Percentiles rank a stretch among this genome's conserved stretches.
Evolutionary conservation across 2,888 invertebrate species (phyloP).

Genomic region (Cerastis rubricosa): DNA sequence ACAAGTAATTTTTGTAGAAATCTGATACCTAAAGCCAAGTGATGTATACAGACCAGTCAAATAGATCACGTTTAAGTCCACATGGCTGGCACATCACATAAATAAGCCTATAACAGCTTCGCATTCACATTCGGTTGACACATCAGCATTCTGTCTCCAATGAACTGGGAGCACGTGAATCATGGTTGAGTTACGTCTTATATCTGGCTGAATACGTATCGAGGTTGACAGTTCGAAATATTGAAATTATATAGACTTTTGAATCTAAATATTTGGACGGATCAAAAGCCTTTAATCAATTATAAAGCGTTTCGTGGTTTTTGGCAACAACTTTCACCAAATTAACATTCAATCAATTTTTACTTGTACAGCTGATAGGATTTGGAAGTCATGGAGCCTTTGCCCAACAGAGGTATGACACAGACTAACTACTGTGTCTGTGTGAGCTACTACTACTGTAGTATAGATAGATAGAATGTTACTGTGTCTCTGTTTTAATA

Average conservation of each 20-base stretch:
- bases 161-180: constrained; percentile 55
- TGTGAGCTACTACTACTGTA: too few relatives aligned
- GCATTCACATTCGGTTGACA: constrained; percentile 48
- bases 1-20: neutral
- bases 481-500: neutral
- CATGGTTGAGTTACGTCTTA: constrained; percentile 57
- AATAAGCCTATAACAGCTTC: constrained; percentile 59
- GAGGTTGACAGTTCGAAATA: neutral
- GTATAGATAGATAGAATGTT: neutral
- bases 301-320: neutral
- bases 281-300: neutral
- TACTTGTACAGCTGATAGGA: neutral
- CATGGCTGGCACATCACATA: constrained; percentile 50
- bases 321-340: neutral
- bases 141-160: constrained; percentile 63
- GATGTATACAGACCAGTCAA: neutral
- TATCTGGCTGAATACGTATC: constrained; percentile 33
- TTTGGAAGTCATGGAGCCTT: too few relatives aligned
- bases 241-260: neutral
- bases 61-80: constrained; percentile 40
- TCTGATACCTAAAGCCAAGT: neutral
- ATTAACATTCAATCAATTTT: neutral
- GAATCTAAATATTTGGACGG: neutral
- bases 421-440: too few relatives aligned
- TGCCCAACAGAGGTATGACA: too few relatives aligned